Evolutionary conservation across 2,797 vertebrate species (phyloP), one percentile per base, ranked within the genome.

Genomic region (Mareca strepera): DNA sequence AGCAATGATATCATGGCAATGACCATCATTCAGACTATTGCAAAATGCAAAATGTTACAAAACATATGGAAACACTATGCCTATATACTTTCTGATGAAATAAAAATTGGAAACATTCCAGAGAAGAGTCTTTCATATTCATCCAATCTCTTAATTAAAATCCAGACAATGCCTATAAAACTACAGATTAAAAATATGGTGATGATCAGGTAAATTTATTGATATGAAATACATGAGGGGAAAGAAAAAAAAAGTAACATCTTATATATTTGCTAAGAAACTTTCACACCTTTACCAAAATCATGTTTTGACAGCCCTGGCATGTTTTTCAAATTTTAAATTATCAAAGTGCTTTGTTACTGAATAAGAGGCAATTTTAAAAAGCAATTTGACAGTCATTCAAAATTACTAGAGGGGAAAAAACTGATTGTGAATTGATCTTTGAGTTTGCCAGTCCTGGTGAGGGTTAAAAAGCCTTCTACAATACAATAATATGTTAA

Each of bases 21-120:
- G 55, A 50, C 62, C 53, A 68, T 58, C 63, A 41, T 41, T 68
- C 41, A 68, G 33, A 31, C 72, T 81, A 77, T 37, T 15, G 28
- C 31, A 81, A 82, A 86, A 68, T 33, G 31, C 18, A 81, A 85
- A 86, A 68, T 23, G 28, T 21, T 72, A n/a, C 44, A 68, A 78
- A 33, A 72, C 41, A 81, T 64, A 90, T 17, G 55, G 78, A 82
- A 86, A 82, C 41, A 29, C 85, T 90, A 74, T 0, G 3, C 43
- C 73, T 66, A 59, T 84, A 16, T 63, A 63, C n/a, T 82, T 44
- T 21, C 21, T 28, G 35, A 74, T 59, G 43, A 63, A 94, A 83
- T 35, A 77, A 91, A 93, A 86, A 43, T 41, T 83, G 53, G 22
- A 15, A 90, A 43, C 12, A n/a, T 86, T 92, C 63, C 88, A 92